Evolutionary conservation across 2,797 vertebrate genomes (phyloP).

Genomic region (Macropodus opercularis): DNA sequence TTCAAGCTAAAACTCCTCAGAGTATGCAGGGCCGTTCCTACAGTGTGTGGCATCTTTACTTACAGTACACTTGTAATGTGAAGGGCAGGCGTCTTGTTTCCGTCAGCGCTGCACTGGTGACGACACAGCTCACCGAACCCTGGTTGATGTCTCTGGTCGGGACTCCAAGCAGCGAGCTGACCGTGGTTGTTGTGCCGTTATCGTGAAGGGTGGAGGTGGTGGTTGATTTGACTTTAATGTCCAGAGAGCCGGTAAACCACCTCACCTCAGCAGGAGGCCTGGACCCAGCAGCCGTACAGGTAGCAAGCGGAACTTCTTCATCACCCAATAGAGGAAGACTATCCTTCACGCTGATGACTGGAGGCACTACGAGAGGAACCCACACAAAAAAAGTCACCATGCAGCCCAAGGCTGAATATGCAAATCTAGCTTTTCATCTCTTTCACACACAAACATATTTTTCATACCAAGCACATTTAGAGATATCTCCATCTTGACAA

Average conservation of each 20-base stretch:
- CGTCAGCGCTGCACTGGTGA: conserved; percentile 14
- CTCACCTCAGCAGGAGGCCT: conserved; percentile 53
- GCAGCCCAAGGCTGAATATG: neutral
- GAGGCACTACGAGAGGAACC: conserved; percentile 55
- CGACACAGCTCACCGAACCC: conserved; percentile 48
- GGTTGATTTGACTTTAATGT: neutral
- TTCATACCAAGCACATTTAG: conserved; percentile 49
- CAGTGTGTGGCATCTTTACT: conserved; percentile 37
- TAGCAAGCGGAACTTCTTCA: conserved; percentile 33
- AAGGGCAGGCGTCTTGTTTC: conserved; percentile 5
- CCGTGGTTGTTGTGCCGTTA: conserved; percentile 51
- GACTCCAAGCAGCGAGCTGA: conserved; percentile 47
- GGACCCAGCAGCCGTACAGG: conserved; percentile 54
- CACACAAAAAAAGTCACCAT: conserved; percentile 6
- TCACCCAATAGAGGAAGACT: conserved; percentile 11
- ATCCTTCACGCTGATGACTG: conserved; percentile 18
- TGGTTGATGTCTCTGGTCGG: conserved; percentile 47
- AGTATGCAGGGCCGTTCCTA: too few species aligned
- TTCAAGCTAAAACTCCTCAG: too few species aligned
- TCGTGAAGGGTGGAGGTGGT: neutral
- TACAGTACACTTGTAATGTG: conserved; percentile 66
- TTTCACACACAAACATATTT: neutral
- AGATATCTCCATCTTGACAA: neutral
- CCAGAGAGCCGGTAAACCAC: conserved; percentile 45
- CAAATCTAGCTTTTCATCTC: neutral